Evolutionary conservation across 2,888 invertebrate genomes (phyloP).

Genomic region (Philereme transversata): DNA sequence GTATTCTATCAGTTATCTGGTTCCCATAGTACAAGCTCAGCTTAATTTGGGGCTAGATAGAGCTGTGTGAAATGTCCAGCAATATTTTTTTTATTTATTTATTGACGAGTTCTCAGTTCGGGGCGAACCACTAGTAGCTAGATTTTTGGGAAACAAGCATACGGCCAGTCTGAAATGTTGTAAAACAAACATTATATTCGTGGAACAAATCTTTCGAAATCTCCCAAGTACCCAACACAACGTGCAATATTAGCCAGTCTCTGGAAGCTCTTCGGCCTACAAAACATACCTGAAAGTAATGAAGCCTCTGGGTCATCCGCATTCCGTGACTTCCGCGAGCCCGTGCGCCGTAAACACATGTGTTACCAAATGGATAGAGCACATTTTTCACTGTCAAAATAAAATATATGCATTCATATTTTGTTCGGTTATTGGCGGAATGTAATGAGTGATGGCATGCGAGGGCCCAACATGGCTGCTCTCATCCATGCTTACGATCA

Average conservation of each 20-base stretch:
- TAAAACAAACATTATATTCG: too few relatives aligned
- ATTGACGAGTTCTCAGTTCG: too few relatives aligned
- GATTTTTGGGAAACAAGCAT: too few relatives aligned
- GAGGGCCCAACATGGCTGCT: neutral
- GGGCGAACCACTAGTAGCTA: too few relatives aligned
- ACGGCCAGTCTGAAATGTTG: too few relatives aligned
- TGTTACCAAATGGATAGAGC: neutral
- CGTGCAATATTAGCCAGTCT: constrained; percentile 5
- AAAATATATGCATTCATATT: constrained; percentile 1
- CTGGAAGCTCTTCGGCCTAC: constrained; percentile 14
- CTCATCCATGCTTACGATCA: neutral
- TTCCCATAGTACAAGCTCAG: too few relatives aligned
- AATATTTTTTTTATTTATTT: too few relatives aligned
- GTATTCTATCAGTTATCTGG: too few relatives aligned
- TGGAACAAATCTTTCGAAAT: too few relatives aligned
- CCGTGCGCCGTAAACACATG: neutral
- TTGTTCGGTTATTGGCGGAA: neutral
- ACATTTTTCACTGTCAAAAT: constrained; percentile 6
- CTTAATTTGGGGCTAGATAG: too few relatives aligned
- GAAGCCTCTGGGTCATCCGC: constrained; percentile 5
- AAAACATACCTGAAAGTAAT: constrained; percentile 19
- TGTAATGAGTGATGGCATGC: neutral
- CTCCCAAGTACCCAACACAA: too few relatives aligned
- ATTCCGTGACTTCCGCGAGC: neutral
- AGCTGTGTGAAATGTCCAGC: too few relatives aligned